Evolutionary conservation across 2,797 vertebrate genomes (phyloP).

Genomic region (Dryobates pubescens): DNA sequence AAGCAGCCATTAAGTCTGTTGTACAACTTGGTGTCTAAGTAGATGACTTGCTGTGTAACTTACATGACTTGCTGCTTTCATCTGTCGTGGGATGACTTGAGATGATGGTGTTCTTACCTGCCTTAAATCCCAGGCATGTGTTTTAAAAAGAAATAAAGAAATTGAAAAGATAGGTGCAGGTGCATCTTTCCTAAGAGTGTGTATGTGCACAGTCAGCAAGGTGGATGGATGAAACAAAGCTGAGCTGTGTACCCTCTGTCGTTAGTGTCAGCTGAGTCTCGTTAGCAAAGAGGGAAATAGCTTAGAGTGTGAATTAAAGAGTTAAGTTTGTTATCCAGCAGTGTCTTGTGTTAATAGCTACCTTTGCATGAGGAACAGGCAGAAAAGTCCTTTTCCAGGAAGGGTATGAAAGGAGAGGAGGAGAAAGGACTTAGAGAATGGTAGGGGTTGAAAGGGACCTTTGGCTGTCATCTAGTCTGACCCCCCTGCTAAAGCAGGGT

Average conservation of each 20-base stretch:
- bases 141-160: neutral
- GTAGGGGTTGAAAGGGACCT: no score
- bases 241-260: neutral
- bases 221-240: neutral
- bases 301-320: neutral
- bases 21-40: neutral
- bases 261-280: neutral
- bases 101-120: conserved; percentile 1
- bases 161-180: neutral
- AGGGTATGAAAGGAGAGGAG: neutral
- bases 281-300: neutral
- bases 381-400: neutral
- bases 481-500: no score
- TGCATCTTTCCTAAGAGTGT: neutral
- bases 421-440: neutral
- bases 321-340: neutral
- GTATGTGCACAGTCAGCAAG: neutral
- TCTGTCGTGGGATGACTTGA: conserved; percentile 3
- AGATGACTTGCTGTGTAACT: neutral
- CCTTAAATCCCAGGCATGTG: neutral
- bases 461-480: no score
- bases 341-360: neutral
- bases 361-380: neutral
- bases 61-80: neutral
- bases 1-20: conserved; percentile 16